Conservation (phyloP, 2,888 invertebrate species). For the Entomobrya multifasciata region DNA sequence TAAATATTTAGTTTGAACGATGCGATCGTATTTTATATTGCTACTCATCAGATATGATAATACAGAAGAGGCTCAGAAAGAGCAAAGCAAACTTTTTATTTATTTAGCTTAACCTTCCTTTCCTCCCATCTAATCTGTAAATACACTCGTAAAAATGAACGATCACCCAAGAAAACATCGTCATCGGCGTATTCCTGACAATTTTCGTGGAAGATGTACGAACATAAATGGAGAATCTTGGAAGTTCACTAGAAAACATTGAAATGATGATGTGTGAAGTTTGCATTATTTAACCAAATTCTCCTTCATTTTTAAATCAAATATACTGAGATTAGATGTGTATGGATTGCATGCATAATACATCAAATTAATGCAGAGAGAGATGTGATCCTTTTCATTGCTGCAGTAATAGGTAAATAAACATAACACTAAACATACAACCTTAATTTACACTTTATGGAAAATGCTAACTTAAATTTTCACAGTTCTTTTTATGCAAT, state of each 20-base stretch:
- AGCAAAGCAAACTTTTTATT: slow-evolving; percentile 35
- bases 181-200: neutral
- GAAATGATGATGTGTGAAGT: slow-evolving; percentile 31
- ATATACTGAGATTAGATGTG: neutral
- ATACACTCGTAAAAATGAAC: slow-evolving; percentile 16
- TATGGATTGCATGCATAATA: neutral
- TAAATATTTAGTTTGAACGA: neutral
- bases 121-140: slow-evolving; percentile 59
- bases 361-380: neutral
- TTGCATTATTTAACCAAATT: slow-evolving; percentile 1
- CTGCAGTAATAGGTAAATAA: slow-evolving; percentile 41
- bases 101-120: slow-evolving; percentile 51
- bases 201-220: neutral
- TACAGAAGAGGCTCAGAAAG: slow-evolving; percentile 2
- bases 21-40: neutral
- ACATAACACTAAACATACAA: slow-evolving; percentile 9
- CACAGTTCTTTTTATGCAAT: no score
- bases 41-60: neutral
- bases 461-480: no score
- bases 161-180: neutral
- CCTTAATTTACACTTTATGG: neutral
- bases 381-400: neutral
- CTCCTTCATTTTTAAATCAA: neutral
- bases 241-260: neutral
- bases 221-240: no score